phyloP scores from a whole-genome alignment of 2,888 invertebrate species.

The Drepanosiphum platanoidis region DNA sequence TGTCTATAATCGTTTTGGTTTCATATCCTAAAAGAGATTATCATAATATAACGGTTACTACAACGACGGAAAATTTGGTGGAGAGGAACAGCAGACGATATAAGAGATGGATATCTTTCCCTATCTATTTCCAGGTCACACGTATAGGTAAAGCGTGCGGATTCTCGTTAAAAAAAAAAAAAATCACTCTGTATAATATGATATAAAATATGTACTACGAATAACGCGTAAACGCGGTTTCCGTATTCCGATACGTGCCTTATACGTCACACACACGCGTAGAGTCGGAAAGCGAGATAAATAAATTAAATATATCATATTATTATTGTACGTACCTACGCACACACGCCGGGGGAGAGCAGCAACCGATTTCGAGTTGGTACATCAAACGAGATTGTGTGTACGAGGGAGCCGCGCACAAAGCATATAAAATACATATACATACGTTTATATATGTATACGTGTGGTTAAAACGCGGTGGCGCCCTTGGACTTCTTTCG shows the following conservation, averaged over 20 bases:
- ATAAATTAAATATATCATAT: not conserved
- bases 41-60: no score
- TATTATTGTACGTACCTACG: not conserved
- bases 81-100: no score
- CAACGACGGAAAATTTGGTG: no score
- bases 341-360: not conserved
- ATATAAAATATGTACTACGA: no score
- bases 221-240: not conserved
- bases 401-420: not conserved
- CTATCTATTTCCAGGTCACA: no score
- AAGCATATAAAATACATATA: not conserved
- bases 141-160: no score
- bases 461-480: not conserved
- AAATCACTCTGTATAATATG: no score
- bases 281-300: not conserved
- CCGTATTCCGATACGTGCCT: not conserved
- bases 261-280: no score
- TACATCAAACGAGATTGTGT: not conserved
- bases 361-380: not conserved
- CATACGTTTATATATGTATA: not conserved
- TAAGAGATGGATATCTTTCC: no score
- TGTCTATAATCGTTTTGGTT: no score
- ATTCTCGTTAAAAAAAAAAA: no score
- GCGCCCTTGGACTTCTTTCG: conserved; percentile 28
- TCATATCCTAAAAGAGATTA: no score